Percentiles rank a stretch among this genome's conserved stretches.
phyloP scores from a whole-genome alignment of 2,797 vertebrate genomes.

The Momotus momota region DNA sequence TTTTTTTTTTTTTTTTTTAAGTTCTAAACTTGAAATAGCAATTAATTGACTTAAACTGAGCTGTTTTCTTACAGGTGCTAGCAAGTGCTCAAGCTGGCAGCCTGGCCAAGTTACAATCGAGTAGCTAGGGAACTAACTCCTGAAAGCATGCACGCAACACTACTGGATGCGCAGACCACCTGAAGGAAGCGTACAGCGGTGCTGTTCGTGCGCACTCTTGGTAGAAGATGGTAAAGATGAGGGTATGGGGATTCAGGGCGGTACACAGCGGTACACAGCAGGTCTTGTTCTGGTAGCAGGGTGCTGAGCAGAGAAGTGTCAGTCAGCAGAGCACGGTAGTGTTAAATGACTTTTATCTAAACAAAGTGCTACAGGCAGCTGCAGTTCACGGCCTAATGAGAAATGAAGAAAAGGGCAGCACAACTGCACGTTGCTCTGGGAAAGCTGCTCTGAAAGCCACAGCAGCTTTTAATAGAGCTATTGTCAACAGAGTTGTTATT shows the following conservation, averaged over 20 bases:
- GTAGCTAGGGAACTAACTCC: neutral
- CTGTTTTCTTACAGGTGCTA: neutral
- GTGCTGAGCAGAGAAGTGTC: neutral
- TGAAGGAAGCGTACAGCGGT: neutral
- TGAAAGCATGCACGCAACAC: accelerated
- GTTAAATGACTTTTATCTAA: neutral
- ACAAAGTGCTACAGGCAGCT: neutral
- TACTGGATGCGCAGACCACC: accelerated
- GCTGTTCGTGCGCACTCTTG: accelerated
- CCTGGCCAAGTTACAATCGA: neutral
- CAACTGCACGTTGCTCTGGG: neutral
- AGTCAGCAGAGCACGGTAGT: neutral
- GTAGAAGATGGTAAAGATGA: neutral
- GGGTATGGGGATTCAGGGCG: accelerated
- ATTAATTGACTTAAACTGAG: neutral
- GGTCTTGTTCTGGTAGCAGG: neutral
- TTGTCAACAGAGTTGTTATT: neutral
- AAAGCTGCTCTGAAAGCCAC: neutral
- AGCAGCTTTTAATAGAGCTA: neutral
- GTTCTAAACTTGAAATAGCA: neutral
- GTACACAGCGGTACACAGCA: neutral
- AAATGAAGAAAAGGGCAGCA: neutral
- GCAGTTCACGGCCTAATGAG: neutral
- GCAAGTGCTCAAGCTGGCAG: neutral
- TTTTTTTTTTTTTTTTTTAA: neutral